phyloP scores from a whole-genome alignment of 2,888 invertebrate genomes.

The Plemyria rubiginata region DNA sequence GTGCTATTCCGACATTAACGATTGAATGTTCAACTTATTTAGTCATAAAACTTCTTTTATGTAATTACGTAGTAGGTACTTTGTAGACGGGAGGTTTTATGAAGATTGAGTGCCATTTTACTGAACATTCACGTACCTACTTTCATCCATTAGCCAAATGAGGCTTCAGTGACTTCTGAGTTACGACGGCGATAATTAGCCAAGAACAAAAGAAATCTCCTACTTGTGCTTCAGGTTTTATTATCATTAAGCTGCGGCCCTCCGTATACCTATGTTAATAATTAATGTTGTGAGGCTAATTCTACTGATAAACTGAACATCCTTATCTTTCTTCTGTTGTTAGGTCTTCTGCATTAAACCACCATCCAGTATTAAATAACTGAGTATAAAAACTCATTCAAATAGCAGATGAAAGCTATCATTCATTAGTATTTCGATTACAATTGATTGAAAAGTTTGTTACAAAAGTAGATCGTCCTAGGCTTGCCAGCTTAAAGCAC shows the following conservation, averaged over 20 bases:
- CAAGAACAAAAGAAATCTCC: background rate
- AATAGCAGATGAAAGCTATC: too few species aligned
- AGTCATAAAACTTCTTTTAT: background rate
- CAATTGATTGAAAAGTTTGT: too few species aligned
- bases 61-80: background rate
- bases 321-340: too few species aligned
- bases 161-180: conserved; percentile 3
- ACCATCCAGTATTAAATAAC: too few species aligned
- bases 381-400: too few species aligned
- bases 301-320: too few species aligned
- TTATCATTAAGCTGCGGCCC: too few species aligned
- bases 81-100: conserved; percentile 5
- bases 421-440: too few species aligned
- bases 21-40: background rate
- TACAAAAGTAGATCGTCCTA: background rate
- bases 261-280: too few species aligned
- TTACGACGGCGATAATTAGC: background rate
- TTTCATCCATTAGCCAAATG: conserved; percentile 7
- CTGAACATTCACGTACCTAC: background rate
- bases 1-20: background rate
- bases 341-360: too few species aligned
- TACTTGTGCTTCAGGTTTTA: background rate
- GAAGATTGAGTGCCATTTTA: conserved; percentile 10
- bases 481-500: too few species aligned
- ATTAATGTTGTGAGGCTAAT: too few species aligned